These are phyloP conservation scores for Ferdinandea cuprea DNA, from an alignment of 2,888 invertebrate species.

Conservation along the genomic window DNA sequence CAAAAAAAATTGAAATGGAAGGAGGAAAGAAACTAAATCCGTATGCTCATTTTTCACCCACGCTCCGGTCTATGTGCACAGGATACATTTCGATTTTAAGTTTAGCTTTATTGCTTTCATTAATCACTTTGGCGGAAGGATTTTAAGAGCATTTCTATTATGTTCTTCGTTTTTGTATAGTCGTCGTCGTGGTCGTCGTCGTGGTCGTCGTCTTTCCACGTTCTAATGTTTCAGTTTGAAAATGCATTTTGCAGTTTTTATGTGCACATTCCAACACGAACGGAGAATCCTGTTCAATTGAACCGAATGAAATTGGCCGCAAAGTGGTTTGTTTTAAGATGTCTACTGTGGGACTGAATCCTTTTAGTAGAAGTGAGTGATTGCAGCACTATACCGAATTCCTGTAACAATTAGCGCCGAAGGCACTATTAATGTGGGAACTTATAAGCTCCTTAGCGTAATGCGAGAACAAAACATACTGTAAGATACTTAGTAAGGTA, in stretches of 20 bases:
- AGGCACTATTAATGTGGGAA: slow-evolving; percentile 7
- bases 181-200: slow-evolving; percentile 14
- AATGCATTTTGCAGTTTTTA: too few species aligned
- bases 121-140: slow-evolving; percentile 74
- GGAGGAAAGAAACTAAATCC: slow-evolving; percentile 26
- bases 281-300: slow-evolving; percentile 46
- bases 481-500: too few species aligned
- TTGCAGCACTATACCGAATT: slow-evolving; percentile 28
- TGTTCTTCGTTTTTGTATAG: slow-evolving; percentile 13
- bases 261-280: slow-evolving; percentile 36
- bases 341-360: slow-evolving; percentile 43
- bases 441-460: background rate
- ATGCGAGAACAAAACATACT: background rate
- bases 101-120: slow-evolving; percentile 73
- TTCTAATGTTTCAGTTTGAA: too few species aligned
- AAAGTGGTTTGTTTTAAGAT: slow-evolving; percentile 68
- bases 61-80: slow-evolving; percentile 8
- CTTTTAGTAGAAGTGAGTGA: slow-evolving; percentile 33
- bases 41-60: slow-evolving; percentile 54
- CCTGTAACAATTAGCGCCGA: slow-evolving; percentile 12
- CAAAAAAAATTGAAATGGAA: slow-evolving; percentile 1
- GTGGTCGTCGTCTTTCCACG: slow-evolving; percentile 56
- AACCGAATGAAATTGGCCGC: slow-evolving; percentile 56
- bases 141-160: slow-evolving; percentile 66
- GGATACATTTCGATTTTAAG: slow-evolving; percentile 64